A percentile compares a stretch with the other conserved stretches of the same genome.
Evolutionary conservation across 2,888 invertebrate species (phyloP).

Genomic region (Cheilosia grossa): DNA sequence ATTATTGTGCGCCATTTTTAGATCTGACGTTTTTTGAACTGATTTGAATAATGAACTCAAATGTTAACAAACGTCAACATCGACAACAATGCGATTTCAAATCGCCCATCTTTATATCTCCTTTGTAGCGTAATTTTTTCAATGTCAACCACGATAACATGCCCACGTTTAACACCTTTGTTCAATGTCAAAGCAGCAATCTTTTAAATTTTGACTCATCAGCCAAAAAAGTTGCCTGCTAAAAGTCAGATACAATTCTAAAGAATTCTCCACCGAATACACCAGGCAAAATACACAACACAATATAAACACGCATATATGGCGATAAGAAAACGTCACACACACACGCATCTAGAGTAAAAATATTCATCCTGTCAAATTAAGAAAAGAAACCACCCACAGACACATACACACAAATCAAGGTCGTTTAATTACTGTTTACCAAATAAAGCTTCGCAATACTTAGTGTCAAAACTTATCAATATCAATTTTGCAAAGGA

Average conservation of each 20-base stretch:
- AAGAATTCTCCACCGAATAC: conserved; percentile 43
- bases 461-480: conserved; percentile 43
- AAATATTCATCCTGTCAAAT: conserved; percentile 59
- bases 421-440: conserved; percentile 49
- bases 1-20: too few relatives aligned
- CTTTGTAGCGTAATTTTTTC: conserved; percentile 38
- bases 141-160: conserved; percentile 54
- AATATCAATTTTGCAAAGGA: conserved; percentile 7
- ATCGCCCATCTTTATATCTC: conserved; percentile 21
- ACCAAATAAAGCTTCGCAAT: conserved; percentile 40
- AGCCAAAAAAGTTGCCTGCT: conserved; percentile 29
- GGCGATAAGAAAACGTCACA: conserved; percentile 65
- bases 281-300: conserved; percentile 7
- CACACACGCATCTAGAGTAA: conserved; percentile 35
- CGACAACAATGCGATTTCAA: neutral
- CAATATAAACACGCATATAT: conserved; percentile 47
- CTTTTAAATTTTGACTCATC: conserved; percentile 51
- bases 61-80: conserved; percentile 2
- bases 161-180: conserved; percentile 60
- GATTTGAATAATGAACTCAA: neutral
- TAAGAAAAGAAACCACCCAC: conserved; percentile 22
- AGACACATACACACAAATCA: conserved; percentile 36
- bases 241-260: conserved; percentile 57
- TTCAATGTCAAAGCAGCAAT: conserved; percentile 69
- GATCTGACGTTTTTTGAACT: too few relatives aligned